Percentiles rank a stretch among this genome's conserved stretches.
These are phyloP conservation scores for Mesembrinibis cayennensis DNA, from an alignment of 2,113 vertebrate species.

Conservation along the genomic window DNA sequence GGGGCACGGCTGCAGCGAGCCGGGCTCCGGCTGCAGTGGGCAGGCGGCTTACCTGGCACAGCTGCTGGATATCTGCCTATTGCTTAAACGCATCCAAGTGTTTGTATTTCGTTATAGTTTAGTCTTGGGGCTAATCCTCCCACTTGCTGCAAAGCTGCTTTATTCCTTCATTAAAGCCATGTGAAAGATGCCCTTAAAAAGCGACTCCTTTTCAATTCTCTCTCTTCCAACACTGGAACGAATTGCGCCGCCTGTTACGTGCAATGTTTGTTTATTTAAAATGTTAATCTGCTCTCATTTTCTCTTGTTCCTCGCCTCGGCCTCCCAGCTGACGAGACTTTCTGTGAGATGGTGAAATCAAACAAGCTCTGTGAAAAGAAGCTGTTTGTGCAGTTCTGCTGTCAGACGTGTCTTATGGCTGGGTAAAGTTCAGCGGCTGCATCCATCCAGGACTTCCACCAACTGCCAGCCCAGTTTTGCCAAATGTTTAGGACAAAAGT, in stretches of 20 bases:
- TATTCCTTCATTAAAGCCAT: neutral
- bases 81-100: neutral
- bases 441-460: constrained; percentile 34
- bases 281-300: constrained; percentile 56
- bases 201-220: neutral
- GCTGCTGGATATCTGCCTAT: neutral
- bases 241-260: neutral
- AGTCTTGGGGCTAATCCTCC: constrained; percentile 39
- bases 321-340: constrained; percentile 83
- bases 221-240: neutral
- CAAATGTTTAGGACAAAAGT: constrained; percentile 58
- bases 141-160: constrained; percentile 14
- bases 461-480: constrained; percentile 48
- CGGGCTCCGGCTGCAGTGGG: neutral
- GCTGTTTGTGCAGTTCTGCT: constrained; percentile 91
- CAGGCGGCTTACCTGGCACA: neutral
- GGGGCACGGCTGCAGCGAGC: neutral
- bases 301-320: neutral
- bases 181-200: constrained; percentile 22
- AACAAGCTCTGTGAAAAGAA: constrained; percentile 92
- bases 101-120: neutral
- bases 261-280: constrained; percentile 40
- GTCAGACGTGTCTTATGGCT: constrained; percentile 87
- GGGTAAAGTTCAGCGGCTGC: constrained; percentile 73
- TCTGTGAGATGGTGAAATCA: constrained; percentile 94